These are phyloP conservation scores for Poecilia picta DNA, from an alignment of 2,797 vertebrate genomes.

Conservation along the genomic window DNA sequence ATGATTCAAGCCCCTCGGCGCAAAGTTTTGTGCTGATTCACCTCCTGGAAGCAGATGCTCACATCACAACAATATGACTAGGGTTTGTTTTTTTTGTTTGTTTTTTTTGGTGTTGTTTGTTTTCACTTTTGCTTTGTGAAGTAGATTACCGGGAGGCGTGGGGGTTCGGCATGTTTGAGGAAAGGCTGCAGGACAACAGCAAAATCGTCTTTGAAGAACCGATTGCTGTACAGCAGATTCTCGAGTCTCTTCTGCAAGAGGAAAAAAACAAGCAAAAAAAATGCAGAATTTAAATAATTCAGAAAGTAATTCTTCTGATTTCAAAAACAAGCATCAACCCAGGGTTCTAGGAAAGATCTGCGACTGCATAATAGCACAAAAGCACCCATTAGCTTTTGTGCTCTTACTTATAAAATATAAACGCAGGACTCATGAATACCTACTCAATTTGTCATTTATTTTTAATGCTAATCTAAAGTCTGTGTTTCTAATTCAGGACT, in stretches of 20 bases:
- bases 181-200: conserved; percentile 85
- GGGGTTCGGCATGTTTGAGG: conserved; percentile 77
- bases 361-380: too few species aligned
- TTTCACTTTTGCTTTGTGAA: background rate
- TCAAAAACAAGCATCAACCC: too few species aligned
- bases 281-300: too few species aligned
- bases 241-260: too few species aligned
- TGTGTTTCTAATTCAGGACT: background rate
- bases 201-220: conserved; percentile 82
- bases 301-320: too few species aligned
- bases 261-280: too few species aligned
- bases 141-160: conserved; percentile 76
- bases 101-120: background rate
- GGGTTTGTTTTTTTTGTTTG: background rate
- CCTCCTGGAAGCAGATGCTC: conserved; percentile 20
- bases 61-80: background rate
- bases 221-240: conserved; percentile 73
- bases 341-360: too few species aligned
- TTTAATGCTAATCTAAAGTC: background rate
- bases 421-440: background rate
- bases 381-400: too few species aligned
- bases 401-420: too few species aligned
- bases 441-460: background rate
- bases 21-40: conserved; percentile 23
- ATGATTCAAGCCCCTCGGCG: conserved; percentile 22